These are phyloP conservation scores for Blennius ocellaris DNA, from an alignment of 2,113 vertebrate genomes.

Conservation along the genomic window DNA sequence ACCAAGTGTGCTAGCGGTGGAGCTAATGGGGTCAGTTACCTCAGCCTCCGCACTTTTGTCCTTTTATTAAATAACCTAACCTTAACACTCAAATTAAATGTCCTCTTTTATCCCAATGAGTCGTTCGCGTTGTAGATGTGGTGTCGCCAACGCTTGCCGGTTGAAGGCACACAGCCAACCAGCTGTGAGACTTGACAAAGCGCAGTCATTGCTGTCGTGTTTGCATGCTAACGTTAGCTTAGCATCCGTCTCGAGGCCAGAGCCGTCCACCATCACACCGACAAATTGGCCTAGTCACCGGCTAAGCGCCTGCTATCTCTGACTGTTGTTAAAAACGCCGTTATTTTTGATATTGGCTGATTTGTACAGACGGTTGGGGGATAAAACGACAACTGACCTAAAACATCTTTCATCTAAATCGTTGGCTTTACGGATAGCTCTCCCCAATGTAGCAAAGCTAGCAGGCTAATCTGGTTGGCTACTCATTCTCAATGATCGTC, in stretches of 20 bases:
- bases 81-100: not conserved
- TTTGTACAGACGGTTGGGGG: no score
- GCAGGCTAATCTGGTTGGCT: constrained; percentile 41
- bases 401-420: not conserved
- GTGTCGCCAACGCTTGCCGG: not conserved
- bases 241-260: constrained; percentile 70
- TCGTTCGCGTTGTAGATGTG: not conserved
- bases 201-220: constrained; percentile 71
- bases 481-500: constrained; percentile 33
- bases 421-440: constrained; percentile 6
- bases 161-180: not conserved
- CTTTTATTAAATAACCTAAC: not conserved
- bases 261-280: constrained; percentile 47
- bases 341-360: no score
- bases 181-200: constrained; percentile 64
- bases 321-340: not conserved
- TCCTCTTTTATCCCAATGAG: not conserved
- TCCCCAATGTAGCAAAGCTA: constrained; percentile 19
- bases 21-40: constrained; percentile 74
- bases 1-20: constrained; percentile 42
- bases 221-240: constrained; percentile 68
- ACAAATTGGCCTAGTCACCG: constrained; percentile 43
- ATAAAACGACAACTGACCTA: not conserved
- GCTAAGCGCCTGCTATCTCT: not conserved
- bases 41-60: constrained; percentile 57